A percentile compares a stretch with the other conserved stretches of the same genome.
Evolutionary conservation across 2,797 vertebrate species (phyloP).

Genomic region (Notamacropus eugenii): DNA sequence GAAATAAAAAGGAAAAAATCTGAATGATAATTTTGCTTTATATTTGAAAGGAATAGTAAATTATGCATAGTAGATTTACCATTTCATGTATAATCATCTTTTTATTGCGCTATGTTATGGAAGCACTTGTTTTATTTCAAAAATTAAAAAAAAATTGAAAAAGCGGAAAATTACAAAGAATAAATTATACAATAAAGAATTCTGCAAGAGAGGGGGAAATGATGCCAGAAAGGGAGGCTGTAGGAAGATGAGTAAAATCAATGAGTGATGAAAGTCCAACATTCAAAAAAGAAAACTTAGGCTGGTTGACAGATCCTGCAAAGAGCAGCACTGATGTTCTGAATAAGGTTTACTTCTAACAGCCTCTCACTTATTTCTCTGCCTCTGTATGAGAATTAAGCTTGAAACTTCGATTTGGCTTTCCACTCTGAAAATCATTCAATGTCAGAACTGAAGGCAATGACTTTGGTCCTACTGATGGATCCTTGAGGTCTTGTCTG

Average conservation of each 20-base stretch:
- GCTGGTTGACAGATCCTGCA: not conserved
- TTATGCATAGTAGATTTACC: too few relatives aligned
- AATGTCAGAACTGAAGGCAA: constrained; percentile 61
- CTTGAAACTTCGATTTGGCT: constrained; percentile 47
- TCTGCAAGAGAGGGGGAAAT: constrained; percentile 48
- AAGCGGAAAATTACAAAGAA: too few relatives aligned
- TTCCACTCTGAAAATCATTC: constrained; percentile 58
- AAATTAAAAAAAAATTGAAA: too few relatives aligned
- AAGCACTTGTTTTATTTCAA: too few relatives aligned
- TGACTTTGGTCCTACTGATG: constrained; percentile 60
- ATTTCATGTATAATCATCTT: too few relatives aligned
- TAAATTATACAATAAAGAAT: too few relatives aligned
- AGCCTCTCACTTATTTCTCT: constrained; percentile 36
- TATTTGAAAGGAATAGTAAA: too few relatives aligned
- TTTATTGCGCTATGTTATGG: too few relatives aligned
- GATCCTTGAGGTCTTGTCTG: constrained; percentile 25
- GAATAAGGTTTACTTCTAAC: too few relatives aligned
- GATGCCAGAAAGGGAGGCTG: constrained; percentile 91
- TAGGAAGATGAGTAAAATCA: constrained; percentile 89
- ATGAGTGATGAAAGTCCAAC: constrained; percentile 69
- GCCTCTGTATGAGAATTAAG: not conserved
- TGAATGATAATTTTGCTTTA: too few relatives aligned
- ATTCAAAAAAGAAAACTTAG: constrained; percentile 65
- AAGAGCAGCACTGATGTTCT: not conserved
- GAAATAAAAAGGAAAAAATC: too few relatives aligned